Conservation (phyloP, 2,888 invertebrate species). For the Dynastes grantii region DNA sequence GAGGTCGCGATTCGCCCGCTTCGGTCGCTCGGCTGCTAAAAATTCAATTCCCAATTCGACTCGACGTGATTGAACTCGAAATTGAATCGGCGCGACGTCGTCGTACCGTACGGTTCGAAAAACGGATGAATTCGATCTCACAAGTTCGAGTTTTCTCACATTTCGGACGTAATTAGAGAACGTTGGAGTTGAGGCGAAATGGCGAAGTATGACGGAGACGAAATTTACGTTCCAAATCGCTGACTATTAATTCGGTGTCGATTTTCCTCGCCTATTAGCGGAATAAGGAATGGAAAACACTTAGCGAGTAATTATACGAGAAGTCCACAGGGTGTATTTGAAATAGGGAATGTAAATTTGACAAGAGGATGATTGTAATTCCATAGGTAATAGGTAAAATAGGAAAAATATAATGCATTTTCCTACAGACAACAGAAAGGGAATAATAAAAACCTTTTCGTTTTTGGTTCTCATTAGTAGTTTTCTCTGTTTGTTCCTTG, state of each 20-base stretch:
- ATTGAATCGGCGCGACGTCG: constrained; percentile 13
- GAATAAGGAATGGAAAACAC: background rate
- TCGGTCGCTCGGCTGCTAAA: background rate
- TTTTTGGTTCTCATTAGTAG: too few species aligned
- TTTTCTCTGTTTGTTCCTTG: too few species aligned
- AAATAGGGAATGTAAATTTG: too few species aligned
- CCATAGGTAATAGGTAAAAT: too few species aligned
- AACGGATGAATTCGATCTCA: constrained; percentile 13
- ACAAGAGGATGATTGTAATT: background rate
- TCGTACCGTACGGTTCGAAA: background rate
- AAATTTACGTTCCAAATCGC: background rate
- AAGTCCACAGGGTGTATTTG: background rate
- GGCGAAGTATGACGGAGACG: too few species aligned
- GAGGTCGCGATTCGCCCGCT: background rate
- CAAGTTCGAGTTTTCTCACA: background rate
- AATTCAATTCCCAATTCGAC: constrained; percentile 3
- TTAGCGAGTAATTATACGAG: background rate
- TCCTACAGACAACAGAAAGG: too few species aligned
- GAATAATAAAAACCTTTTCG: too few species aligned
- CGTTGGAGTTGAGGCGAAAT: background rate
- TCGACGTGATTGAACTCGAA: background rate
- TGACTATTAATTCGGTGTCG: background rate
- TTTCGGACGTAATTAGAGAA: constrained; percentile 2
- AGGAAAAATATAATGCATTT: too few species aligned
- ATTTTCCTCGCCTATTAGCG: background rate